Base-by-base conservation (phyloP, 2,888 invertebrate species). In the Ophioninae sp. region DNA sequence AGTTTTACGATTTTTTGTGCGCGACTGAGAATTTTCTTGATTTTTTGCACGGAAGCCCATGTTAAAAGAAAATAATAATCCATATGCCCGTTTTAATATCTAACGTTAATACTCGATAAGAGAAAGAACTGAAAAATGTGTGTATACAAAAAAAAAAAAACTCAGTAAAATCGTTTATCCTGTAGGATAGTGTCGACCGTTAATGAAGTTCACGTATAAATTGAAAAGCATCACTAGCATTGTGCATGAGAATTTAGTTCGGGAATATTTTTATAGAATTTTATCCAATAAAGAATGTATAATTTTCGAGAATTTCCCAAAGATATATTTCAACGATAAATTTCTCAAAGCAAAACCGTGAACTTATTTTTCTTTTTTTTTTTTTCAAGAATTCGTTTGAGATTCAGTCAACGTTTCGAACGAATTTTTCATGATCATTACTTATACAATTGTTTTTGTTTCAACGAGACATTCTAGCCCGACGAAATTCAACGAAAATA, bases 1-100 rank as follows among this genome's bases (percentile, higher is more conserved):
- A 86, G 82, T 82, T 79, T 69, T 65, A 75, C 72, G 71, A 61
- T 76, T 73, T 59, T 74, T 81, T 83, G 81, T 84, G 85, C 83
- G 84, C 81, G 68, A 75, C 75, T 83, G 56, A 80, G 68, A 76
- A 20, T 78, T 74, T 72, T 59, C 82, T 77, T 79, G 78, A 61
- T 74, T 69, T 69, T 51, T 51, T 17, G 51, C 17, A 37, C 75
- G 76, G 76, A 76, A 84, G 69, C 76, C 72, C 68, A 67, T 67
- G 51, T 61, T 67, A 68, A 76, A 76, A 68, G 51, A 82, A 78
- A 72, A 73, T 30, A 68, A 17, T 64, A 44, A 39, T 77, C 61
- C 58, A 65, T 67, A 81, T 59, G 73, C 77, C 72, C 81, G 81
- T 77, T 72, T 58, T 65, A 17, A 77, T 73, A 39, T 69, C 73